phyloP scores from a whole-genome alignment of 1,140 invertebrate genomes.

The Pogonomyrmex barbatus region DNA sequence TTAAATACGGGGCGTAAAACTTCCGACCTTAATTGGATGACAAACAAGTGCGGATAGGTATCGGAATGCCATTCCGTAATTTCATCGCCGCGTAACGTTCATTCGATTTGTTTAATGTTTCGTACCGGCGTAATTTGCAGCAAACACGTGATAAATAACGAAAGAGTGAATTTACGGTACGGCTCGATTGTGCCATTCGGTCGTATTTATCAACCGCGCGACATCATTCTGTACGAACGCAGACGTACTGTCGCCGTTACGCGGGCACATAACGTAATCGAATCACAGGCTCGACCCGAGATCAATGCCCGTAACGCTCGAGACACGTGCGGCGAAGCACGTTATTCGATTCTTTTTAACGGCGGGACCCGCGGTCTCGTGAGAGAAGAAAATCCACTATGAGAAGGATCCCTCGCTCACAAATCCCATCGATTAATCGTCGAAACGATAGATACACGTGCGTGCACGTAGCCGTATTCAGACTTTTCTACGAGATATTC shows the following conservation, averaged over 20 bases:
- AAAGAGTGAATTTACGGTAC: conserved; percentile 31
- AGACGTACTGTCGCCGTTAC: conserved; percentile 19
- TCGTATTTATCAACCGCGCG: conserved; percentile 43
- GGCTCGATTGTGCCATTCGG: conserved; percentile 3
- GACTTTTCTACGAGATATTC: conserved; percentile 40
- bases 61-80: conserved; percentile 21
- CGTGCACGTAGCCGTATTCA: neutral
- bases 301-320: conserved; percentile 17
- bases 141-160: conserved; percentile 42
- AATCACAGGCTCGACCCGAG: conserved; percentile 11
- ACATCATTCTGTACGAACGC: conserved; percentile 33
- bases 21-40: conserved; percentile 29
- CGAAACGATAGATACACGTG: conserved; percentile 34
- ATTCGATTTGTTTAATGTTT: conserved; percentile 42
- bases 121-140: conserved; percentile 2
- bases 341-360: conserved; percentile 32
- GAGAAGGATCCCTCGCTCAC: neutral
- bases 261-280: conserved; percentile 42
- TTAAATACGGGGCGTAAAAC: conserved; percentile 5
- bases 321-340: neutral
- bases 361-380: neutral
- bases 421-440: conserved; percentile 46
- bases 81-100: neutral
- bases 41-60: neutral
- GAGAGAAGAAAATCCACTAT: neutral